Evolutionary conservation across 1,140 invertebrate species (phyloP).

Genomic region (Adelges cooleyi): DNA sequence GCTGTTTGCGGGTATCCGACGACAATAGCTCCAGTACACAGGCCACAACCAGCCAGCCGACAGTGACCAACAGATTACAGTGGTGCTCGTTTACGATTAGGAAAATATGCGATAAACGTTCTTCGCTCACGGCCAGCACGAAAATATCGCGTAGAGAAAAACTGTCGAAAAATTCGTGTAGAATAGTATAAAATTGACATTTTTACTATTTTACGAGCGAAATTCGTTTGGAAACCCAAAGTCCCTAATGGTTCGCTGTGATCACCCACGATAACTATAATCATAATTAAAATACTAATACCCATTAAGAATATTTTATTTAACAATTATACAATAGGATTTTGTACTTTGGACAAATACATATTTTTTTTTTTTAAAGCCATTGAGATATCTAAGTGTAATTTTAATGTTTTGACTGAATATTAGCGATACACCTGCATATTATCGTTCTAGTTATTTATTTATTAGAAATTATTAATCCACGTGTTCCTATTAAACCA

Average conservation of each 20-base stretch:
- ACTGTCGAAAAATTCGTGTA: not conserved
- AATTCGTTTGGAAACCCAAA: not conserved
- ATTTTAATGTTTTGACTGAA: too few species aligned
- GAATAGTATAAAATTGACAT: not conserved
- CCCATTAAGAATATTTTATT: not conserved
- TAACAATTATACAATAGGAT: not conserved
- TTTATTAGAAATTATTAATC: too few species aligned
- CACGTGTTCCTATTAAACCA: too few species aligned
- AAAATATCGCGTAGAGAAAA: constrained; percentile 1
- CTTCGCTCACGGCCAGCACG: not conserved
- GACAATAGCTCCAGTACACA: too few species aligned
- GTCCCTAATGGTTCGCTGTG: too few species aligned
- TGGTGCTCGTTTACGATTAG: constrained; percentile 1
- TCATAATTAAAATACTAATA: not conserved
- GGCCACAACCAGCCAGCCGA: not conserved
- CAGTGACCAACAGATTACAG: not conserved
- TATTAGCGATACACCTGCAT: too few species aligned
- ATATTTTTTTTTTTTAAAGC: too few species aligned
- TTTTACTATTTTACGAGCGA: not conserved
- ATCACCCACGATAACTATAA: not conserved
- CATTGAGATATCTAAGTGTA: too few species aligned
- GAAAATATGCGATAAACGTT: not conserved
- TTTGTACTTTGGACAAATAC: not conserved
- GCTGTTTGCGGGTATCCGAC: too few species aligned
- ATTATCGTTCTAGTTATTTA: too few species aligned